Evolutionary conservation across 2,113 vertebrate genomes (phyloP), one percentile per base, ranked within the genome.

Genomic region (Peromyscus californicus): DNA sequence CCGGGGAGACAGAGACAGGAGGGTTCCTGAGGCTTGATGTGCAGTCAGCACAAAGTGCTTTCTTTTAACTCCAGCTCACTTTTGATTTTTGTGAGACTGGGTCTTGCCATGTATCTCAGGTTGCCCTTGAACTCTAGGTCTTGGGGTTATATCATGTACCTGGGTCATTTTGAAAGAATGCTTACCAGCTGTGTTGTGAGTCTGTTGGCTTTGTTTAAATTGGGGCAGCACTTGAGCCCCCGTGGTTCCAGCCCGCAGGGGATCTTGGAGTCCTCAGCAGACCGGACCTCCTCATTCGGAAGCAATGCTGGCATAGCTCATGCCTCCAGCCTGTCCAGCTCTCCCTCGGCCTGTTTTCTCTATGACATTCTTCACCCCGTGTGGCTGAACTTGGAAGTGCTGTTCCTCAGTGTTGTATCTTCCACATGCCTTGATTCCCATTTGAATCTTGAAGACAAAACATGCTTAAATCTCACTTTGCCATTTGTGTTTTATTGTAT

Each of bases 371-470:
- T 69, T 59, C 36, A 48, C 19, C n/a, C 13, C 4, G 4, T 2
- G 1, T n/a, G 24, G 22, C 51, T 36, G 21, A 70, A 21, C 39
- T 24, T 29, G 3, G 12, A 11, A 24, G 3, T 67, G 15, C 21
- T 82, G 33, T 42, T 54, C 21, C 61, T 75, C 24, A 12, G 33
- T 5, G 15, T 16, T 7, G 4, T 7, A 7, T 39, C 48, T n/a
- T 74, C 21, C 31, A 11, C 92, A 51, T 17, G 54, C 54, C 79
- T 89, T 12, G 57, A 16, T 33, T 21, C 1, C 7, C 59, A 45
- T 80, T 80, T 90, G 67, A 86, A 76, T 86, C 80, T 69, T 54
- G 8, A 85, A 63, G 80, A 45, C 22, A 78, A 89, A 95, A 24
- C 21, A 9, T 70, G 42, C 78, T 45, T 76, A 36, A 70, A 22